Percentiles rank a stretch among this genome's conserved stretches.
These are phyloP conservation scores for human (Homo sapiens) DNA, from an alignment of 2,113 vertebrate genomes.

Conservation along the genomic window DNA sequence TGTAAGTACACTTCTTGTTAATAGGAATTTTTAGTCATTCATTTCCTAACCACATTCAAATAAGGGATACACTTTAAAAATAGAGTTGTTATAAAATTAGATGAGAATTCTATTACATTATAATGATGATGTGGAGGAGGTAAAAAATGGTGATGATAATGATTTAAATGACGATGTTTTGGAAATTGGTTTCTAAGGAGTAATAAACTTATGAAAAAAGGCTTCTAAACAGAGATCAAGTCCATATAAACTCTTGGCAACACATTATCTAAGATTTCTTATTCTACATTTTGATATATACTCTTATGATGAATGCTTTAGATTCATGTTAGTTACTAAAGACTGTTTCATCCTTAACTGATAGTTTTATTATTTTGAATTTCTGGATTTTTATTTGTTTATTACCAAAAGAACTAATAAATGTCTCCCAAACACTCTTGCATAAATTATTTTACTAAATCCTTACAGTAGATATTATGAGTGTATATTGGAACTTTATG, in stretches of 20 bases:
- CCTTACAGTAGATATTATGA: neutral
- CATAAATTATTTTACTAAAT: neutral
- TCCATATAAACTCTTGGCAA: neutral
- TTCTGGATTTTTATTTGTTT: neutral
- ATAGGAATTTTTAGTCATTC: neutral
- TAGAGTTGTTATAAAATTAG: neutral
- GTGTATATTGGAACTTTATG: neutral
- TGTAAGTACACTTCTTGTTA: neutral
- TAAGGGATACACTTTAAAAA: neutral
- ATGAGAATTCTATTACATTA: neutral
- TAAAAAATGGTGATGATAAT: neutral
- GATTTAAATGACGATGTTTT: neutral
- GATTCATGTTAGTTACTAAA: neutral
- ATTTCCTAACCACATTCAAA: neutral
- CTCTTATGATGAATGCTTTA: neutral
- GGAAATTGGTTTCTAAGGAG: neutral
- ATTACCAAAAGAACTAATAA: neutral
- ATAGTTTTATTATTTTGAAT: neutral
- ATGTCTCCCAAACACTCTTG: neutral
- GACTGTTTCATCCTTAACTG: neutral
- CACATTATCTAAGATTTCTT: neutral
- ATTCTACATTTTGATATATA: neutral
- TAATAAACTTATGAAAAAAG: neutral
- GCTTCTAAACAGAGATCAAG: neutral
- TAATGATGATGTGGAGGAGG: neutral